Base-by-base conservation (phyloP, 1,140 invertebrate genomes). In the Drosophila punjabiensis region DNA sequence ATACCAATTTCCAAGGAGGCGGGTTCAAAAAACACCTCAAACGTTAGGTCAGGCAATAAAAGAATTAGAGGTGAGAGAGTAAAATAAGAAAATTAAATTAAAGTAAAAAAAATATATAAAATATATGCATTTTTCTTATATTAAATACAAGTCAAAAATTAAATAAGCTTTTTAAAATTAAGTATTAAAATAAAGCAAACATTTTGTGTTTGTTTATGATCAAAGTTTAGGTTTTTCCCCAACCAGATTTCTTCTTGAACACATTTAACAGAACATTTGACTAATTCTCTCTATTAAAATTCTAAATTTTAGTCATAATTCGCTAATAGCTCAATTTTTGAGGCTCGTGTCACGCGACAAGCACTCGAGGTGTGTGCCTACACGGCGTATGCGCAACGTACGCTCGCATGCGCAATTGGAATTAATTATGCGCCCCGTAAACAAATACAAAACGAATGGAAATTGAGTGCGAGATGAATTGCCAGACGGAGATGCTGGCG, bases 381-480 rank as follows among this genome's bases (percentile, higher is more conserved):
- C 76, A 62, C 45, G 81, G 81, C 81, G 82, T 84, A 84, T 84
- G 82, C 77, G 79, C 82, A 81, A 82, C 53, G 30, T 53, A 13
- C 7, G 24, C 69, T 89, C 64, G 85, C 85, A 89, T 89, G 85
- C 73, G 86, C 82, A 89, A 76, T 64, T 53, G 75, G 86, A 85
- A 89, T 89, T 90, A 89, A 89, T 89, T 89, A 89, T 89, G 79
- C 76, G 65, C 58, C 71, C 39, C 73, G 62, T 76, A 76, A 77
- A 76, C 76, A 79, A 79, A 79, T 79, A 79, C 76, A 79, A 79
- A 79, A 70, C 76, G 76, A 79, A 70, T 78, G 83, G 82, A 87
- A 84, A 83, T 76, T 83, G 83, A 87, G 83, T 73, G 84, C 76
- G 84, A 87, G 84, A 87, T 87, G 84, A 88, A 88, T 88, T 88